Evolutionary conservation across 2,113 vertebrate genomes (phyloP).

Genomic region (Hypomesus transpacificus): DNA sequence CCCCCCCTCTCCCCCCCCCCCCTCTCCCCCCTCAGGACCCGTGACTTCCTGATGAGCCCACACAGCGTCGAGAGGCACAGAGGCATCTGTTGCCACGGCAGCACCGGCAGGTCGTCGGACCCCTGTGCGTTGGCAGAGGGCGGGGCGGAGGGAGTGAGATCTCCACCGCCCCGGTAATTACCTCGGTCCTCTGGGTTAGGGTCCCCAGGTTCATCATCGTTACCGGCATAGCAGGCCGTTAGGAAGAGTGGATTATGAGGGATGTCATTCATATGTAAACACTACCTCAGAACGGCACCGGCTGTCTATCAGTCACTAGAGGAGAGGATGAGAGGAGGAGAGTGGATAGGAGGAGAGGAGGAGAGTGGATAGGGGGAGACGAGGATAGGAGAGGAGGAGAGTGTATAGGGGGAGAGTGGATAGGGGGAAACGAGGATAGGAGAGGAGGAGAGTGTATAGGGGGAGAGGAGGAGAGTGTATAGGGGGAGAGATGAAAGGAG

Average conservation of each 20-base stretch:
- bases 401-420: too few relatives aligned
- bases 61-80: background rate
- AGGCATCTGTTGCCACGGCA: slow-evolving; percentile 12
- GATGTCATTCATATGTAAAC: slow-evolving; percentile 8
- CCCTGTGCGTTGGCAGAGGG: slow-evolving; percentile 1
- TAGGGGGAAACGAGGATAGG: too few relatives aligned
- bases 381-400: background rate
- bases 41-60: background rate
- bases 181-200: background rate
- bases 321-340: background rate
- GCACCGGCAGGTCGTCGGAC: slow-evolving; percentile 15
- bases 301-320: slow-evolving; percentile 6
- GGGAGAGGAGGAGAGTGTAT: too few relatives aligned
- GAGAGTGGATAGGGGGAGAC: slow-evolving; percentile 2
- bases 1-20: background rate
- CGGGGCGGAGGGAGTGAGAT: slow-evolving; percentile 3
- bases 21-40: background rate
- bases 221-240: slow-evolving; percentile 23
- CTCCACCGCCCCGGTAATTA: slow-evolving; percentile 31
- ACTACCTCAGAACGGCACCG: background rate
- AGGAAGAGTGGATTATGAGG: slow-evolving; percentile 8
- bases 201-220: slow-evolving; percentile 23
- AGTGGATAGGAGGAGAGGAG: slow-evolving; percentile 5
- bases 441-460: too few relatives aligned
- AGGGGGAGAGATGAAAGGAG: too few relatives aligned